These are phyloP conservation scores for Laspeyria flexula DNA, from an alignment of 2,888 invertebrate species.

Conservation along the genomic window DNA sequence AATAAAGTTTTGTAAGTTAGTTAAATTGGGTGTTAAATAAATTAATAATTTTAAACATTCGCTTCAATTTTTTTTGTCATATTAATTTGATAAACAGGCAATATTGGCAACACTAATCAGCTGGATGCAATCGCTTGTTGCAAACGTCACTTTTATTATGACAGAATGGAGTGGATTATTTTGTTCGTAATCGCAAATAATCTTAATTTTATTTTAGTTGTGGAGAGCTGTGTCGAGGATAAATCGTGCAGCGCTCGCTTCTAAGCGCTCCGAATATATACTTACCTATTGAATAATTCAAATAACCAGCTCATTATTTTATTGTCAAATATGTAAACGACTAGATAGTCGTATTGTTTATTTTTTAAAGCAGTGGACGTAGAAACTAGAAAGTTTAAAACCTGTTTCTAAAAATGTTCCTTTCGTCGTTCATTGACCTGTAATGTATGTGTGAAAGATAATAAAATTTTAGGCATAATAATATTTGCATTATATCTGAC, in stretches of 20 bases:
- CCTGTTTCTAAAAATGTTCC: neutral
- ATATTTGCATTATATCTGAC: no score
- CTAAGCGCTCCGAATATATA: neutral
- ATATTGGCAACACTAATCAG: slow-evolving; percentile 26
- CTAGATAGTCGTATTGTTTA: neutral
- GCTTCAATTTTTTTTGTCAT: no score
- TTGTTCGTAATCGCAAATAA: neutral
- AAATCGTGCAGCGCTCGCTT: neutral
- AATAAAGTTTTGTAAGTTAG: no score
- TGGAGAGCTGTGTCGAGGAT: neutral
- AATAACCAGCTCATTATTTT: no score
- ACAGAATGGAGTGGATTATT: slow-evolving; percentile 1
- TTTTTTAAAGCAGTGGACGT: neutral
- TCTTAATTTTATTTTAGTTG: neutral
- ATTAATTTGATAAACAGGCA: slow-evolving; percentile 1
- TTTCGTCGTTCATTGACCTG: slow-evolving; percentile 1
- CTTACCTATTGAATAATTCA: no score
- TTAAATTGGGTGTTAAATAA: no score
- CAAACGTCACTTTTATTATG: slow-evolving; percentile 40
- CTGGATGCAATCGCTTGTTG: slow-evolving; percentile 9
- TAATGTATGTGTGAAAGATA: neutral
- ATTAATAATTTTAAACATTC: no score
- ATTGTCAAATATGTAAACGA: no score
- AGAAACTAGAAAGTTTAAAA: slow-evolving; percentile 7
- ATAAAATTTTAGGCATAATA: neutral